phyloP scores from a whole-genome alignment of 2,888 invertebrate species.

The Cheilosia vulpina region DNA sequence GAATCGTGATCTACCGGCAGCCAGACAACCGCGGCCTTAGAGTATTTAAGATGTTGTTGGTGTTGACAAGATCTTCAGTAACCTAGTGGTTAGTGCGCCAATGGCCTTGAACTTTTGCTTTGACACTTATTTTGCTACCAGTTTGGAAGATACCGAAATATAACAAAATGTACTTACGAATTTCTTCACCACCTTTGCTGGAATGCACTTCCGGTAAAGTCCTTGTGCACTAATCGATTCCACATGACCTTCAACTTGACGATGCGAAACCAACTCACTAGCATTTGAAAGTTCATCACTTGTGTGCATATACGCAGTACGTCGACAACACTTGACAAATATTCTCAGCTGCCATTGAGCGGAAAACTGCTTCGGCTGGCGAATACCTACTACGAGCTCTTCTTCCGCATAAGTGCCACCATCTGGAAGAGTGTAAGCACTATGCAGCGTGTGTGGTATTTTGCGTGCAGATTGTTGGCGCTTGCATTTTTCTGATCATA shows the following conservation, averaged over 20 bases:
- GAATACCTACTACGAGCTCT: conserved; percentile 5
- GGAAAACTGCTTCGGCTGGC: conserved; percentile 33
- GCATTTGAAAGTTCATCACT: neutral
- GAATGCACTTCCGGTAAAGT: no score
- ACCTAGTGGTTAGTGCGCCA: no score
- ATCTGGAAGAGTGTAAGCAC: neutral
- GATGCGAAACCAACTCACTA: neutral
- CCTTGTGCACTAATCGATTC: neutral
- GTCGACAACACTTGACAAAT: neutral
- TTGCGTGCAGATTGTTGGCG: conserved; percentile 23
- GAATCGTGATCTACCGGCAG: no score
- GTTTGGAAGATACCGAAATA: no score
- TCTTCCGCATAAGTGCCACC: conserved; percentile 50
- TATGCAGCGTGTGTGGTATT: neutral
- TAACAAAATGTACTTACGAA: no score
- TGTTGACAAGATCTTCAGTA: no score
- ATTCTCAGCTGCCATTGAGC: conserved; percentile 44
- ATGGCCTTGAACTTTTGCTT: no score
- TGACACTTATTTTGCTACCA: no score
- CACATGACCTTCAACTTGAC: conserved; percentile 16
- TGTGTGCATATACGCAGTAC: neutral
- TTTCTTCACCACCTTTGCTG: no score
- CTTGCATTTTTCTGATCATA: conserved; percentile 64
- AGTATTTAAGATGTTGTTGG: no score
- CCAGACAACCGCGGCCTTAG: no score